phyloP scores from a whole-genome alignment of 1,140 invertebrate species.

The Atta cephalotes region DNA sequence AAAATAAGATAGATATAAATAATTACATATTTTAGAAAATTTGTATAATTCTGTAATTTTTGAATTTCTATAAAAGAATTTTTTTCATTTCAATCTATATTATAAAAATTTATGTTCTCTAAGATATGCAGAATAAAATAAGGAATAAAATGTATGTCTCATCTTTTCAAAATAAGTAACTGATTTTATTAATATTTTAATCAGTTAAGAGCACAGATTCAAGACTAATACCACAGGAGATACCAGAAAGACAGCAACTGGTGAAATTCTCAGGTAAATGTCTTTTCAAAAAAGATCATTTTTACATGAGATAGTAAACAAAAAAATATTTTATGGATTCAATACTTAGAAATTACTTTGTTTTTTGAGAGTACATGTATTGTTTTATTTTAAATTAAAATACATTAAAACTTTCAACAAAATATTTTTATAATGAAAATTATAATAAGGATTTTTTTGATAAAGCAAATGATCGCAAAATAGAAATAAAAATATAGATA shows the following conservation, averaged over 20 bases:
- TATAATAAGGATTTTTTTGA: no score
- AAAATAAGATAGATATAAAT: neutral
- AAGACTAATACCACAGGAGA: neutral
- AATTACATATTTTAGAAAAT: slow-evolving; percentile 72
- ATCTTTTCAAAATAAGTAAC: neutral
- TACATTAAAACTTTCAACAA: neutral
- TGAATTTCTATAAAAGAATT: neutral
- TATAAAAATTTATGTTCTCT: neutral
- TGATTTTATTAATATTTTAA: slow-evolving; percentile 22
- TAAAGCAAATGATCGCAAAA: neutral
- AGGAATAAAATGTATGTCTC: neutral
- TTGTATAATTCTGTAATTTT: slow-evolving; percentile 30
- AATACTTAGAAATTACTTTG: neutral
- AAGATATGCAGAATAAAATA: neutral
- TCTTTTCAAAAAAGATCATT: neutral
- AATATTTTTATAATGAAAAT: neutral
- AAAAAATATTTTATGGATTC: neutral
- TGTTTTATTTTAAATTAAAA: slow-evolving; percentile 7
- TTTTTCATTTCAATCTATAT: neutral
- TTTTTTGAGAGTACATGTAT: neutral
- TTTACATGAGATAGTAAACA: neutral
- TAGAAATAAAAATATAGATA: neutral
- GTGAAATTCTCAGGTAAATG: slow-evolving; percentile 4
- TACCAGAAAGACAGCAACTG: neutral
- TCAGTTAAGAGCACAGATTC: neutral